Base-by-base conservation (phyloP, 2,797 vertebrate species). In the Distichodus sexfasciatus region DNA sequence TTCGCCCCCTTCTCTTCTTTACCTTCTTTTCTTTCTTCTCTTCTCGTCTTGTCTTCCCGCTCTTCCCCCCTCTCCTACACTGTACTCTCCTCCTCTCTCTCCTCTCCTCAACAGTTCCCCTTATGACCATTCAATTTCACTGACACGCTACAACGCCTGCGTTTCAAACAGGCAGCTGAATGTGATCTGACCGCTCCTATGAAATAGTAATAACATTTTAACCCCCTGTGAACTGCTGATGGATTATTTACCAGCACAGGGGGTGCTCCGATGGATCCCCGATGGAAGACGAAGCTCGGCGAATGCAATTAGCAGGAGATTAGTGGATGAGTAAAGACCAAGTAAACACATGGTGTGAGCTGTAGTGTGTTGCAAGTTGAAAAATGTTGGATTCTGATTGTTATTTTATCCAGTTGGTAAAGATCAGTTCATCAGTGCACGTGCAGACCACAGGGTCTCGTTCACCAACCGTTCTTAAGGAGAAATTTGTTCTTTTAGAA, bases 171-270 rank as follows among this genome's bases (percentile, higher is more conserved):
- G 48, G 36, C 17, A 36, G 21, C 50, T 50, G 31, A 75, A 72
- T 72, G 15, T 12, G 51, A 70, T 43, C n/a, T 47, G 36, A 26
- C 59, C 38, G 21, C 19, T 64, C 55, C 43, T 60, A 29, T 40
- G 41, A 67, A 44, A 59, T 40, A 4, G 46, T 54, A 69, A 46
- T 71, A 50, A 41, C 40, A 11, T 28, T 44, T 63, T 65, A 62
- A 47, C 24, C 46, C 21, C 10, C 17, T 50, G 21, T 19, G 35
- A 44, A 38, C 33, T 50, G 31, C 61, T 61, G 19, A 8, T 43
- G 17, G 29, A 46, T 53, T 19, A 26, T 53, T 23, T 36, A 62
- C 0, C 3, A 53, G 3, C 47, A 21, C 4, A 23, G 8, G 24
- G 38, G 26, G 9, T 21, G 51, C 29, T 47, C n/a, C 54, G 24